phyloP scores from a whole-genome alignment of 2,888 invertebrate genomes.

The Myopa tessellatipennis region DNA sequence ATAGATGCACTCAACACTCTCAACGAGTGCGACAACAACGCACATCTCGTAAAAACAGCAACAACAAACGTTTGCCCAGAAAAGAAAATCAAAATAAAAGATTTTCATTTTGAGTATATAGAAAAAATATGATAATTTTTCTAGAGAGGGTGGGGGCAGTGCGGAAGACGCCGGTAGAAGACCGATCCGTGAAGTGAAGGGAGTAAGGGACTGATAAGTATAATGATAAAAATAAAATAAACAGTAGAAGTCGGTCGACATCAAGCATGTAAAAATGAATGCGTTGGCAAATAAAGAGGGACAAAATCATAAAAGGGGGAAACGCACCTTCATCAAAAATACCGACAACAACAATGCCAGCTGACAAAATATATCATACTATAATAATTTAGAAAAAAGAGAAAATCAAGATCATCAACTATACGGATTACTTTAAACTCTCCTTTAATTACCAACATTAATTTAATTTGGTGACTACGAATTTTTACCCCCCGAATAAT shows the following conservation, averaged over 20 bases:
- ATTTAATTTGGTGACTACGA: too few relatives aligned
- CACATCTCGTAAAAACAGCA: neutral
- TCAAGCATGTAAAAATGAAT: neutral
- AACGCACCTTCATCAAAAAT: neutral
- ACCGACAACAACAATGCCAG: neutral
- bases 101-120: neutral
- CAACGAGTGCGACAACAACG: neutral
- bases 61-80: constrained; percentile 13
- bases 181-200: too few relatives aligned
- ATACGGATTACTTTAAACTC: too few relatives aligned
- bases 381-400: neutral
- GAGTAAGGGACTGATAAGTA: too few relatives aligned
- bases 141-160: neutral
- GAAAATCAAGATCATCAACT: neutral
- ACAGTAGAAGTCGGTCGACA: neutral
- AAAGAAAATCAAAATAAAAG: constrained; percentile 23
- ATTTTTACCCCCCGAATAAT: too few relatives aligned
- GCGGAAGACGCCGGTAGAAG: too few relatives aligned
- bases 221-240: neutral
- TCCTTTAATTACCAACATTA: too few relatives aligned
- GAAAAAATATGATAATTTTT: too few relatives aligned
- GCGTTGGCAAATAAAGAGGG: neutral
- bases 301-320: neutral
- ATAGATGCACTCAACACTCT: neutral
- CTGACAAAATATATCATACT: neutral